Conservation (phyloP, 2,797 vertebrate species). For the Helarctos malayanus region DNA sequence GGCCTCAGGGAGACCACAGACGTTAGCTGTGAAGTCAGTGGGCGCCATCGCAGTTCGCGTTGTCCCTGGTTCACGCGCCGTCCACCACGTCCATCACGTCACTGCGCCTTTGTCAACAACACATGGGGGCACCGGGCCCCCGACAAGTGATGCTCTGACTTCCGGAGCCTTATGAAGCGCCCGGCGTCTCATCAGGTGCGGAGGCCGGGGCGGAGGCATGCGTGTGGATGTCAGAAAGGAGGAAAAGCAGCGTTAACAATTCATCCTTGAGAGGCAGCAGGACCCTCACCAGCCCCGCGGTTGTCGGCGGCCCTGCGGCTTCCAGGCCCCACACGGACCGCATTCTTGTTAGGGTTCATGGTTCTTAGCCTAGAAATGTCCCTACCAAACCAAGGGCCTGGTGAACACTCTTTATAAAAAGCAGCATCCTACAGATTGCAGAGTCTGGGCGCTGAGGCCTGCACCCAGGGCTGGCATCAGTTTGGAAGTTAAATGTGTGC, state of each 20-base stretch:
- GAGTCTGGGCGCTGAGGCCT: neutral
- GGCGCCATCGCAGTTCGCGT: rapidly evolving
- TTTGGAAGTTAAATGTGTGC: neutral
- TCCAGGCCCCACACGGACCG: neutral
- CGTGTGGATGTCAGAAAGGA: neutral
- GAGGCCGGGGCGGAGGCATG: neutral
- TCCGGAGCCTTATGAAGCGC: too few species aligned
- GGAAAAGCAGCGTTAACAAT: neutral
- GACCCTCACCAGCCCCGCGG: neutral
- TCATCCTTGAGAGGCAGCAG: neutral
- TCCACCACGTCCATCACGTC: rapidly evolving
- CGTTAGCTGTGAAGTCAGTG: rapidly evolving
- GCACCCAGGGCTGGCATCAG: neutral
- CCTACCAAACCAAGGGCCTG: neutral
- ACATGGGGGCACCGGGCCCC: neutral
- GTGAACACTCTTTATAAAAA: neutral
- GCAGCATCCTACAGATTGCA: rapidly evolving
- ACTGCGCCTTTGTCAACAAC: neutral
- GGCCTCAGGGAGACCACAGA: neutral
- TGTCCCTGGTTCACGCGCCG: neutral
- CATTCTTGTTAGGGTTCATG: neutral
- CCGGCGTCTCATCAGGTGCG: rapidly evolving
- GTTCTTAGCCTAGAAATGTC: neutral
- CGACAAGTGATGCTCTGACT: neutral
- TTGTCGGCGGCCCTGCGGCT: neutral